Percentiles rank a stretch among this genome's conserved stretches.
These are phyloP conservation scores for Calameuta filiformis DNA, from an alignment of 2,888 invertebrate species.

Conservation along the genomic window DNA sequence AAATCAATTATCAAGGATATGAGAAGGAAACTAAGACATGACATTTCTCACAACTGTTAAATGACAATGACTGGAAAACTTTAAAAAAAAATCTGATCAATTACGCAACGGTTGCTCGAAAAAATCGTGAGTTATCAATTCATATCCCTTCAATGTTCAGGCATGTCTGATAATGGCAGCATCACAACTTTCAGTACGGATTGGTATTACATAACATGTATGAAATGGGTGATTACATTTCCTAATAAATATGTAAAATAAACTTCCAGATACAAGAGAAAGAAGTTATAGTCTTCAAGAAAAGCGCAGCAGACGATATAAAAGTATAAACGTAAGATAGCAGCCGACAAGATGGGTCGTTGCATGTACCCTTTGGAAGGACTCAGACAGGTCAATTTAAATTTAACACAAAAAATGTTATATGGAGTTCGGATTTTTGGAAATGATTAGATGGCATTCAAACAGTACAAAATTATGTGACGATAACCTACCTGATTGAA, in stretches of 20 bases:
- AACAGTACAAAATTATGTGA: neutral
- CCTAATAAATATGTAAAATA: neutral
- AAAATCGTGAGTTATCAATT: neutral
- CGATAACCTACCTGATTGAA: conserved; percentile 77
- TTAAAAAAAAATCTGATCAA: neutral
- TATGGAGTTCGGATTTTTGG: neutral
- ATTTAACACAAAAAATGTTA: neutral
- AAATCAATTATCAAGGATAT: neutral
- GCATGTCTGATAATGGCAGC: conserved; percentile 32
- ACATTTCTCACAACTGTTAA: neutral
- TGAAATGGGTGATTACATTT: conserved; percentile 22
- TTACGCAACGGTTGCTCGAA: neutral
- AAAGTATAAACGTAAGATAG: conserved; percentile 39
- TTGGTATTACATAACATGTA: conserved; percentile 55
- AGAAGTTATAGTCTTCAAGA: conserved; percentile 9
- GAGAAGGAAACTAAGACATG: neutral
- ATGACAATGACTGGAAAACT: neutral
- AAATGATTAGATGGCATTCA: neutral
- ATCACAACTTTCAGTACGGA: conserved; percentile 26
- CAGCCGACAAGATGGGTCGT: conserved; percentile 51
- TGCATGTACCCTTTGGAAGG: neutral
- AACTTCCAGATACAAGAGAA: neutral
- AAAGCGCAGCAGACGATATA: conserved; percentile 5
- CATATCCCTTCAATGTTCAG: neutral
- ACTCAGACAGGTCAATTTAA: neutral